Evolutionary conservation across 2,113 vertebrate species (phyloP).

Genomic region (Telmatochromis brichardi): DNA sequence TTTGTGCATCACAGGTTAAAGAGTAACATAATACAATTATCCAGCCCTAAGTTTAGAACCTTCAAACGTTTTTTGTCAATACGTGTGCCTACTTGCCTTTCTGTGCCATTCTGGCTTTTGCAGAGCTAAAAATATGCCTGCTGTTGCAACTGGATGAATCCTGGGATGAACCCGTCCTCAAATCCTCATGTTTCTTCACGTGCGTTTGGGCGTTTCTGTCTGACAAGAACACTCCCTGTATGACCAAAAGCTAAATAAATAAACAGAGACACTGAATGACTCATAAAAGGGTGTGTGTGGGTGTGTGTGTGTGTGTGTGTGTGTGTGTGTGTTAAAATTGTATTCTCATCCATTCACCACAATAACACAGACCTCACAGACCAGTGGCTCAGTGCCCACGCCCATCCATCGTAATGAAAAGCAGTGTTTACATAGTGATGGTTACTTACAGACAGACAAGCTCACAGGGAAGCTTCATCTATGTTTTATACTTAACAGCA

Average conservation of each 20-base stretch:
- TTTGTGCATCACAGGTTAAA: neutral
- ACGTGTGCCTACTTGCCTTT: neutral
- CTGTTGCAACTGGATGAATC: neutral
- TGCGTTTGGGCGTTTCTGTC: neutral
- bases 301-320: neutral
- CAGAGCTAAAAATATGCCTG: neutral
- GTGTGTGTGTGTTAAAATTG: neutral
- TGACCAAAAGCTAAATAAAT: neutral
- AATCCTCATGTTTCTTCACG: slow-evolving; percentile 2
- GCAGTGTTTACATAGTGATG: slow-evolving; percentile 40
- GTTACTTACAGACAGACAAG: slow-evolving; percentile 11
- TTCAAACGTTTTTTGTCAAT: neutral
- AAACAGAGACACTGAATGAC: slow-evolving; percentile 39
- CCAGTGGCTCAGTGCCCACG: slow-evolving; percentile 10
- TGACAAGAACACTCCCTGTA: neutral
- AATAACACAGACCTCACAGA: slow-evolving; percentile 41
- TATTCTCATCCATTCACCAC: slow-evolving; percentile 34
- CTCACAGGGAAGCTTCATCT: neutral
- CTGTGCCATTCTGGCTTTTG: neutral
- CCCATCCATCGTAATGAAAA: slow-evolving; percentile 15
- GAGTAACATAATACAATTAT: neutral
- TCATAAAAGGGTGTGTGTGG: slow-evolving; percentile 34
- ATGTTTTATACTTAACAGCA: neutral
- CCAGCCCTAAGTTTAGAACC: neutral
- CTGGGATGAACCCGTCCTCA: neutral